Percentiles rank a stretch among this genome's conserved stretches.
phyloP scores from a whole-genome alignment of 1,140 invertebrate species.

The Drosophila ananassae region DNA sequence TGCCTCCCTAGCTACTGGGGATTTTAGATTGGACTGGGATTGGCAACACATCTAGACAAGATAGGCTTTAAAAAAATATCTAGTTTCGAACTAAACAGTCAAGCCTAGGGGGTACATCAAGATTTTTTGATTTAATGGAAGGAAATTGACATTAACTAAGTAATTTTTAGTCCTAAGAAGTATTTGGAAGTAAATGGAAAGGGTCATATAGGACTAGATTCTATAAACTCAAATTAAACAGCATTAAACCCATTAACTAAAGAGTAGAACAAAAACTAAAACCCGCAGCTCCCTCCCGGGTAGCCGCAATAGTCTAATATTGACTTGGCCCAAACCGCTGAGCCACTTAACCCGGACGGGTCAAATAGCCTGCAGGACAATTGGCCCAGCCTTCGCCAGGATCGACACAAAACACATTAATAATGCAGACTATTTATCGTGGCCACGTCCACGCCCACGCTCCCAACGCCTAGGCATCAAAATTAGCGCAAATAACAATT shows the following conservation, averaged over 20 bases:
- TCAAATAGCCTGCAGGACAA: slow-evolving; percentile 39
- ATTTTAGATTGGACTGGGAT: no score
- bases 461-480: slow-evolving; percentile 54
- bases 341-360: slow-evolving; percentile 12
- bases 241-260: neutral
- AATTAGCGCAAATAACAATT: slow-evolving; percentile 76
- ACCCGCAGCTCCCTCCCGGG: neutral
- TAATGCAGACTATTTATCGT: slow-evolving; percentile 54
- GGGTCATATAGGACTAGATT: no score
- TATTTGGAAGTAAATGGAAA: no score
- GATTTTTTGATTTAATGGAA: no score
- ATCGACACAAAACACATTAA: slow-evolving; percentile 57
- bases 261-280: neutral
- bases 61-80: no score
- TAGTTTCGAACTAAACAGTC: no score
- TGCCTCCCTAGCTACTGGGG: slow-evolving; percentile 1
- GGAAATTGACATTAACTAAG: no score
- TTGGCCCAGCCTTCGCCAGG: slow-evolving; percentile 17
- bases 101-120: no score
- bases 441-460: slow-evolving; percentile 15
- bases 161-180: no score
- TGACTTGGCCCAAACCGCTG: slow-evolving; percentile 7
- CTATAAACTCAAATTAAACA: neutral
- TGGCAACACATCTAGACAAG: neutral
- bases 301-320: neutral